These are phyloP conservation scores for Phengaris arion DNA, from an alignment of 2,888 invertebrate species.

Conservation along the genomic window DNA sequence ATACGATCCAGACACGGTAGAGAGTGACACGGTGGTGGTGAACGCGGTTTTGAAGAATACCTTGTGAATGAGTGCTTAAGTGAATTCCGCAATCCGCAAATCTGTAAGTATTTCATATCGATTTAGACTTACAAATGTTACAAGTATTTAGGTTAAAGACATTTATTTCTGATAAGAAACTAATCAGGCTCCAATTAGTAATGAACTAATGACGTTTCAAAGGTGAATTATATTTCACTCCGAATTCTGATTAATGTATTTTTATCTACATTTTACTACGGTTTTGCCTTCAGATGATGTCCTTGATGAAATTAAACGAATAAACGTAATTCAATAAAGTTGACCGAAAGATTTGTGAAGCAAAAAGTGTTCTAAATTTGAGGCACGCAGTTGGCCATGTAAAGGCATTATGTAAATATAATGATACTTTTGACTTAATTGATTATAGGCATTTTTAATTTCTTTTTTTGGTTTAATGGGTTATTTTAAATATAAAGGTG, in stretches of 20 bases:
- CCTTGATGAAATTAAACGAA: not conserved
- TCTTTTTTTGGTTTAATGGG: not conserved
- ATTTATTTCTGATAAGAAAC: slow-evolving; percentile 11
- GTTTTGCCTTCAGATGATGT: not conserved
- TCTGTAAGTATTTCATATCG: slow-evolving; percentile 11
- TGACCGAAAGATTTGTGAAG: not conserved
- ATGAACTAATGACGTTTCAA: not conserved
- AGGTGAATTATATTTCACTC: not conserved
- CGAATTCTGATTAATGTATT: not conserved
- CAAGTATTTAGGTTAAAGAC: slow-evolving; percentile 10
- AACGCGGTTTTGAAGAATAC: slow-evolving; percentile 67
- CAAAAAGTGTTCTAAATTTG: not conserved
- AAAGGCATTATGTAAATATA: not conserved
- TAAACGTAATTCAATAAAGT: not conserved
- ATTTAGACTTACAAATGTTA: not conserved
- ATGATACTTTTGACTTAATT: not conserved
- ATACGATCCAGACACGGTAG: slow-evolving; percentile 62
- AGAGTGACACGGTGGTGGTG: slow-evolving; percentile 72
- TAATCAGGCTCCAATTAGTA: not conserved
- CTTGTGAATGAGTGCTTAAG: slow-evolving; percentile 35
- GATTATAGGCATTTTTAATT: slow-evolving; percentile 1
- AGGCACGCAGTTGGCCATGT: not conserved
- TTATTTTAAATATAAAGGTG: not conserved
- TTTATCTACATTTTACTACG: not conserved
- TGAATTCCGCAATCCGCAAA: slow-evolving; percentile 13